These are phyloP conservation scores for Spea bombifrons DNA, from an alignment of 2,113 vertebrate species.

Conservation along the genomic window DNA sequence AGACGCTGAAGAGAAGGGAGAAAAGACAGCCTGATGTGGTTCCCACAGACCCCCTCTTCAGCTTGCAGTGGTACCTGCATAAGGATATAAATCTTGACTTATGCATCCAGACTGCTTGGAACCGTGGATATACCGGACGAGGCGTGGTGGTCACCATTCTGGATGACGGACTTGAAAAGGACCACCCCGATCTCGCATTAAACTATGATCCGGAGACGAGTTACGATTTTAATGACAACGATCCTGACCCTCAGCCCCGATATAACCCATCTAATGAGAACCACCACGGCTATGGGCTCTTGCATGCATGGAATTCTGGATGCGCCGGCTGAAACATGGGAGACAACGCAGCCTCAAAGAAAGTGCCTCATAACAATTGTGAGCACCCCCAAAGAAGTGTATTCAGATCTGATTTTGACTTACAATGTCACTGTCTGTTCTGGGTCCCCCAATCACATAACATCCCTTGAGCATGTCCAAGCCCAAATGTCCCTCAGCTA, in stretches of 20 bases:
- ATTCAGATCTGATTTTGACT: conserved; percentile 49
- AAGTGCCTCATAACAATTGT: conserved; percentile 56
- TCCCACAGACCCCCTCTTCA: conserved; percentile 69
- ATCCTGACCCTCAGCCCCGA: conserved; percentile 71
- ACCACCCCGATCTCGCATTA: conserved; percentile 62
- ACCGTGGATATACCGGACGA: conserved; percentile 58
- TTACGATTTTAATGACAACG: conserved; percentile 67
- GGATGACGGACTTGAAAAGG: conserved; percentile 64
- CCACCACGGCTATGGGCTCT: conserved; percentile 72
- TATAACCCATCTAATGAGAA: conserved; percentile 58
- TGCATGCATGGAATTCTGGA: conserved; percentile 67
- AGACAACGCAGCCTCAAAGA: conserved; percentile 58
- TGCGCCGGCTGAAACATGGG: conserved; percentile 65
- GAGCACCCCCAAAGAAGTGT: conserved; percentile 34
- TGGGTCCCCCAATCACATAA: conserved; percentile 50
- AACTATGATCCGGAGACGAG: conserved; percentile 72
- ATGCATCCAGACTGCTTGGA: conserved; percentile 60
- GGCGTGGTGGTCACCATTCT: conserved; percentile 63
- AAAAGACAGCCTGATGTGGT: conserved; percentile 51
- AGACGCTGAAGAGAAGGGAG: conserved; percentile 52
- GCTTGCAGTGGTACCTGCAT: conserved; percentile 72
- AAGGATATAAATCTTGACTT: conserved; percentile 51
- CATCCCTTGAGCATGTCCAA: conserved; percentile 74
- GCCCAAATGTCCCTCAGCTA: conserved; percentile 66
- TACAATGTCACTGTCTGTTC: conserved; percentile 52